Conservation (phyloP, 2,113 vertebrate genomes). For the Microtus montanus region DNA sequence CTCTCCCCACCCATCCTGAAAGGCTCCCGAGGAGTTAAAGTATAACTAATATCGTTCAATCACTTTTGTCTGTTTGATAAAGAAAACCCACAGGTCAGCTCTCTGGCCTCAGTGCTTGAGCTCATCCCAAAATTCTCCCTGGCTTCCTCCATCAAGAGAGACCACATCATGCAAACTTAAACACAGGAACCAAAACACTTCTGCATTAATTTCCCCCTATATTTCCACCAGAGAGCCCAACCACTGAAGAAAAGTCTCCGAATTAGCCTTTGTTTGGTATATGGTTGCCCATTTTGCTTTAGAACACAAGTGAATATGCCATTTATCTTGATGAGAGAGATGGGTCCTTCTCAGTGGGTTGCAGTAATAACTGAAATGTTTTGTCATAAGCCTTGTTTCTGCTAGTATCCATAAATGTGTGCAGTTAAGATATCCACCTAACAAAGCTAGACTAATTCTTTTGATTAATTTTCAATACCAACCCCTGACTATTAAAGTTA, state of each 20-base stretch:
- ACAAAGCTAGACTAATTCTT: conserved; percentile 56
- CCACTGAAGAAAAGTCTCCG: conserved; percentile 3
- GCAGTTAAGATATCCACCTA: conserved; percentile 40
- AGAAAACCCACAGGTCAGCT: conserved; percentile 87
- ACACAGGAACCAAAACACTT: conserved; percentile 1
- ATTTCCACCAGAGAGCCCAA: conserved; percentile 37
- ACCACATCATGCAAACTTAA: conserved; percentile 49
- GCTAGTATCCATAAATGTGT: conserved; percentile 37
- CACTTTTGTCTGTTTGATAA: conserved; percentile 90
- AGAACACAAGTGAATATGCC: conserved; percentile 47
- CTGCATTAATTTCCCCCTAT: conserved; percentile 10
- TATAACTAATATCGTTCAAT: conserved; percentile 94
- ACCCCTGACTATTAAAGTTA: conserved; percentile 50
- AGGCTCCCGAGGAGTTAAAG: conserved; percentile 94
- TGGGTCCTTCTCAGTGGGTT: conserved; percentile 27
- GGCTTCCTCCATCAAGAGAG: conserved; percentile 65
- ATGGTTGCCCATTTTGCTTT: conserved; percentile 40
- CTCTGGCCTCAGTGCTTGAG: conserved; percentile 81
- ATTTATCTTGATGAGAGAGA: conserved; percentile 56
- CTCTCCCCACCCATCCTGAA: conserved; percentile 66
- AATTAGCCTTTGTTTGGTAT: conserved; percentile 53
- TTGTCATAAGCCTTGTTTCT: conserved; percentile 52
- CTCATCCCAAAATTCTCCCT: conserved; percentile 72
- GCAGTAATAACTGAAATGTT: background rate
- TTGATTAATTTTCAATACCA: conserved; percentile 46